Conservation (phyloP, 2,113 vertebrate genomes). For the Cryptoleucopteryx plumbea region DNA sequence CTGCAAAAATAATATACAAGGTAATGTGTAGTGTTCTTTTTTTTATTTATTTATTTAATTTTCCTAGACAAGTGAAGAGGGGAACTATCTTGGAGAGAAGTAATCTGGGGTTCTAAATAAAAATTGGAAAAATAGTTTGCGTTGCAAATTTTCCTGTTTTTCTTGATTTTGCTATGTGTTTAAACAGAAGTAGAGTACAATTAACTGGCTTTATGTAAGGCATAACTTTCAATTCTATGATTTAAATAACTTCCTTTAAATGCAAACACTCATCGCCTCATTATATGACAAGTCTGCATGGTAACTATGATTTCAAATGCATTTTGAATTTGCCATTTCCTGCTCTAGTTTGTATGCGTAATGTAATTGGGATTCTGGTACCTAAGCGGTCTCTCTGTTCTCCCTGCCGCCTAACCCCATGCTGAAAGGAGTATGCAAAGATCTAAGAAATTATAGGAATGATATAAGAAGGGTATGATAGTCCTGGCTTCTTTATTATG, state of each 20-base stretch:
- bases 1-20: conserved; percentile 95
- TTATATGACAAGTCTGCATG: neutral
- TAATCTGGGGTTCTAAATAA: neutral
- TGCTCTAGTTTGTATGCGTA: neutral
- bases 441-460: neutral
- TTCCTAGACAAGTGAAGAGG: neutral
- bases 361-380: neutral
- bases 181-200: neutral
- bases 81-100: neutral
- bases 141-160: neutral
- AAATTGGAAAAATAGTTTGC: neutral
- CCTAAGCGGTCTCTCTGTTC: neutral
- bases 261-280: neutral
- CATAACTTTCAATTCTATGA: neutral
- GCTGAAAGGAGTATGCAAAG: neutral
- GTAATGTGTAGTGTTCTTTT: conserved; percentile 57
- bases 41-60: neutral
- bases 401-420: neutral
- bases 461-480: neutral
- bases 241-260: neutral
- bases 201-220: neutral
- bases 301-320: neutral
- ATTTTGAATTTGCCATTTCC: neutral
- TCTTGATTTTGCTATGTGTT: neutral
- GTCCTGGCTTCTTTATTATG: neutral